Evolutionary conservation across 1,140 invertebrate species (phyloP).

Genomic region (Panulirus ornatus): DNA sequence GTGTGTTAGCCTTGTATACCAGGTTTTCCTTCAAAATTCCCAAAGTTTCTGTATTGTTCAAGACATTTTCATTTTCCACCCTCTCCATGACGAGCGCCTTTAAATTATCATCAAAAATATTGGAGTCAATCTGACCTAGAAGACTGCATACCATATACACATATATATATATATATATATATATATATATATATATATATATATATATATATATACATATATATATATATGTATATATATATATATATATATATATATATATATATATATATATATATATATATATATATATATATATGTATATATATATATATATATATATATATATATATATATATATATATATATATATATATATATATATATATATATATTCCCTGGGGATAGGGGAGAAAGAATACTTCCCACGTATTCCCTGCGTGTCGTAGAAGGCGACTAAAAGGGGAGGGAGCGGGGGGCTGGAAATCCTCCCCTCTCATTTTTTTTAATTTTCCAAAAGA

Average conservation of each 20-base stretch:
- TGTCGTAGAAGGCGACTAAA: no score
- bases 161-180: background rate
- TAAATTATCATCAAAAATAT: background rate
- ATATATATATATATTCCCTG: background rate
- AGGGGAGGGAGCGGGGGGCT: no score
- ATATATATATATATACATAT: background rate
- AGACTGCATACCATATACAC: background rate
- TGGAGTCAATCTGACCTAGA: background rate
- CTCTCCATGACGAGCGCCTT: background rate
- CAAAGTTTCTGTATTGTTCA: constrained; percentile 85
- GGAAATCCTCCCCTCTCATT: no score
- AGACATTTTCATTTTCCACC: background rate
- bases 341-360: background rate
- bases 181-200: background rate
- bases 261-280: constrained; percentile 28
- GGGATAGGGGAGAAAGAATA: no score
- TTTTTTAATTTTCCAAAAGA: no score
- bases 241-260: constrained; percentile 31
- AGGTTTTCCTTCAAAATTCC: constrained; percentile 89
- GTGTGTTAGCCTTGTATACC: constrained; percentile 90
- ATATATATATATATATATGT: constrained; percentile 28
- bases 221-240: constrained; percentile 23
- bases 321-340: background rate
- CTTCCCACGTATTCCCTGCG: no score
- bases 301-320: constrained; percentile 24